phyloP scores from a whole-genome alignment of 2,888 invertebrate genomes.

The Gandaritis pyraliata region DNA sequence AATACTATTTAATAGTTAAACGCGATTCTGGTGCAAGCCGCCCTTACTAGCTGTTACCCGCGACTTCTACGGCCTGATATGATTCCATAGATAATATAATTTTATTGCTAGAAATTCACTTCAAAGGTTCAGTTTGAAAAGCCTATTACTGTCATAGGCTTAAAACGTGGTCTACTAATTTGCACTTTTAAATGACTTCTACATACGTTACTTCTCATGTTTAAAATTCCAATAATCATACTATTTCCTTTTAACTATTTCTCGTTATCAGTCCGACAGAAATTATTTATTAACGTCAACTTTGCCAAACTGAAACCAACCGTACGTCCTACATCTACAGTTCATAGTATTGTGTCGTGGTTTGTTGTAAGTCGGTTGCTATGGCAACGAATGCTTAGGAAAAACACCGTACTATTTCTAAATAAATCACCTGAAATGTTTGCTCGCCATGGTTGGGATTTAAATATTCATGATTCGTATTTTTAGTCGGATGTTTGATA shows the following conservation, averaged over 20 bases:
- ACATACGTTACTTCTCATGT: not conserved
- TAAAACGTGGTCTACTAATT: no score
- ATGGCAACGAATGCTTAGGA: constrained; percentile 53
- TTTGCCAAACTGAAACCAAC: constrained; percentile 23
- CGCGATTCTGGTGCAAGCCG: no score
- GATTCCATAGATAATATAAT: no score
- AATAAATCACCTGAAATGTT: constrained; percentile 47
- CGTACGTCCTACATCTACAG: constrained; percentile 11
- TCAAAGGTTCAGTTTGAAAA: no score
- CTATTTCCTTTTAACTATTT: constrained; percentile 31
- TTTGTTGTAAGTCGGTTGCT: constrained; percentile 58
- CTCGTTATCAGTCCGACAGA: constrained; percentile 27
- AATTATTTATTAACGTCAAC: constrained; percentile 40
- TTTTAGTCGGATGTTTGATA: constrained; percentile 13
- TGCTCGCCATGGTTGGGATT: constrained; percentile 38
- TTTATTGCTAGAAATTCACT: no score
- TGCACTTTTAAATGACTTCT: no score
- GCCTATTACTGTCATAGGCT: no score
- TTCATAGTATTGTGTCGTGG: constrained; percentile 25
- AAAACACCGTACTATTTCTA: constrained; percentile 28
- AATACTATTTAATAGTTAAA: no score
- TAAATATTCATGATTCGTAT: constrained; percentile 39
- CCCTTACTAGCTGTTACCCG: no score
- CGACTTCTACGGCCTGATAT: no score
- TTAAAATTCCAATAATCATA: constrained; percentile 25